Evolutionary conservation across 2,888 invertebrate species (phyloP), one percentile per base, ranked within the genome.

Genomic region (Formica aserva): DNA sequence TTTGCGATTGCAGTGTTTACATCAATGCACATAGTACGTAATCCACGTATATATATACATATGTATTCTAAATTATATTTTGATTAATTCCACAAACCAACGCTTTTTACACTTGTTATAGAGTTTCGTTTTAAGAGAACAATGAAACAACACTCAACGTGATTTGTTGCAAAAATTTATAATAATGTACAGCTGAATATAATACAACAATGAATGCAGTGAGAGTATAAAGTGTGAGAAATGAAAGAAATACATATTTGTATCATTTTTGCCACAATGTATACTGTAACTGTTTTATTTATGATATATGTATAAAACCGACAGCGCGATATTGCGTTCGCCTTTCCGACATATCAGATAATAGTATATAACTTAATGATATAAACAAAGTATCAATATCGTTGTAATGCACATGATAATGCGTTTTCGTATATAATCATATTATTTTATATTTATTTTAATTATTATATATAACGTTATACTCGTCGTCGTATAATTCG

Each of bases 381-480:
- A 67, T 13, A 13, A 3, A n/a, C 38, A 8, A 26, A 77, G 15
- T 67, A 77, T 77, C 52, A 55, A n/a, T 67, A 67, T 67, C 38
- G 22, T 67, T n/a, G 5, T 29, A 55, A 55, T 55, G 6, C 38
- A n/a, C n/a, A n/a, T n/a, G 8, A n/a, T 52, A 3, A 67, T 35
- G 48, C 35, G 9, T 76, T 76, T 45, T 32, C 18, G 22, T 52
- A n/a, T n/a, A 32, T 32, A 29, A 65, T 75, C 22, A 32, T 13
- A 76, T 76, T 48, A 65, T 76, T 76, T 48, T 76, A 76, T 26
- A 65, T 76, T 62, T 65, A 65, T 76, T 65, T 76, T 18, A 22
- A 65, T 76, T 48, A 65, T 41, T 38, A 15, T 48, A n/a, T 26
- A 13, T 35, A 22, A 8, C 26, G n/a, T 3, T 15, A 32, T 63